phyloP scores from a whole-genome alignment of 1,140 invertebrate genomes.

The Phymastichus coffea region DNA sequence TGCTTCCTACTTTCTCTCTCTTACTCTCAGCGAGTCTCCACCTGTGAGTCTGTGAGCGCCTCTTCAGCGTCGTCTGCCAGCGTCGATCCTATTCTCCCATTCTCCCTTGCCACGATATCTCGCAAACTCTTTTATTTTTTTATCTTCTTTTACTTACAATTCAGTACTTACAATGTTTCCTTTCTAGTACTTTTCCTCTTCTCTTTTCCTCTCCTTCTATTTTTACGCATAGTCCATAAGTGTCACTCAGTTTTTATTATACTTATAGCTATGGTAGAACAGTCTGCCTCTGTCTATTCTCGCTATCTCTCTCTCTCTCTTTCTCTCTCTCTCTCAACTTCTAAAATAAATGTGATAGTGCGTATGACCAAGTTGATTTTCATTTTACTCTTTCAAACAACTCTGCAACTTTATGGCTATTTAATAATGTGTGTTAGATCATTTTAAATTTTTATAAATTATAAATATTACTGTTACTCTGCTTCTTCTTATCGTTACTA shows the following conservation, averaged over 20 bases:
- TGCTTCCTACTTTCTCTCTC: neutral
- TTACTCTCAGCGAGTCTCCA: too few relatives aligned
- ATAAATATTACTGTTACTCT: too few relatives aligned
- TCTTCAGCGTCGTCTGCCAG: neutral
- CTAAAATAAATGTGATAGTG: neutral
- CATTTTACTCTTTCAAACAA: too few relatives aligned
- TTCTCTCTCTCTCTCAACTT: too few relatives aligned
- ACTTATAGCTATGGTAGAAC: neutral
- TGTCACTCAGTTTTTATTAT: neutral
- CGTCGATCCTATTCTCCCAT: neutral
- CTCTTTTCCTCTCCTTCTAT: neutral
- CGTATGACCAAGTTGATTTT: neutral
- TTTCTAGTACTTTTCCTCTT: neutral
- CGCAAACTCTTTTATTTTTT: neutral
- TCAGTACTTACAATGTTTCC: too few relatives aligned
- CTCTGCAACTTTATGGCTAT: too few relatives aligned
- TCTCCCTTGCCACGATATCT: neutral
- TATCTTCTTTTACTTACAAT: neutral
- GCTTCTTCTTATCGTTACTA: too few relatives aligned
- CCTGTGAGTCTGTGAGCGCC: too few relatives aligned
- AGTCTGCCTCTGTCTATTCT: neutral
- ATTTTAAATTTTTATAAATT: too few relatives aligned
- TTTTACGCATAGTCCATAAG: neutral
- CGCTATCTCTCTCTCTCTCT: too few relatives aligned
- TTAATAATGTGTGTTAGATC: too few relatives aligned